Evolutionary conservation across 2,113 vertebrate species (phyloP), one percentile per base, ranked within the genome.

Genomic region (Tachysurus vachellii): DNA sequence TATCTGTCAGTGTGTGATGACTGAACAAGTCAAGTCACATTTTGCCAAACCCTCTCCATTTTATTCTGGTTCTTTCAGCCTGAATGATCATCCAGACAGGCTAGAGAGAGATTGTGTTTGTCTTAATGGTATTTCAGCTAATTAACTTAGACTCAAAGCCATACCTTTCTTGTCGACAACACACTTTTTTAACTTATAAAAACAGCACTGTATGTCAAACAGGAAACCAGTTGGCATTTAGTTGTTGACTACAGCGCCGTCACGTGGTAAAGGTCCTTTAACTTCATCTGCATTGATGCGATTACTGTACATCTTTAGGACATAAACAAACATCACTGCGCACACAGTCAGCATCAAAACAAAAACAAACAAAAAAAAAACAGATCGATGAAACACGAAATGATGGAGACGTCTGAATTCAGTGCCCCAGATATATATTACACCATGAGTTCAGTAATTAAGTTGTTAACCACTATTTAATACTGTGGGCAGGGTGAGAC

Each of bases 251-350:
- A 84, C 19, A 84, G 79, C 87, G 87, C 56, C 66, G 14, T 36
- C 87, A 21, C 44, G 85, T 73, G 88, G 81, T 53, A 16, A 31
- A 61, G 3, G 28, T 47, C 5, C 28, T 21, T 70, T 36, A 86
- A 73, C 42, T 59, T 73, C 64, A 66, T 14, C 44, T 83, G 57
- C 85, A 89, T 23, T 13, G 31, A 68, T 56, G n/a, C 56, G 77
- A 11, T 26, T 59, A 73, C 21, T 62, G 19, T 42, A 73, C 68
- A 82, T 77, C 31, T 77, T 84, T n/a, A 17, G 2, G 26, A n/a
- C 53, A 81, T 71, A 50, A 70, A 73, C 85, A 70, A 28, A 11
- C 21, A 70, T 36, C 23, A 64, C 57, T 64, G 42, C n/a, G 36
- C 71, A 76, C 47, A 79, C 26, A 77, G 21, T 44, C 4, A 81